Evolutionary conservation across 37 sponge, comb jelly and placozoan species (phyloP).

Genomic region (Ephydatia muelleri): DNA sequence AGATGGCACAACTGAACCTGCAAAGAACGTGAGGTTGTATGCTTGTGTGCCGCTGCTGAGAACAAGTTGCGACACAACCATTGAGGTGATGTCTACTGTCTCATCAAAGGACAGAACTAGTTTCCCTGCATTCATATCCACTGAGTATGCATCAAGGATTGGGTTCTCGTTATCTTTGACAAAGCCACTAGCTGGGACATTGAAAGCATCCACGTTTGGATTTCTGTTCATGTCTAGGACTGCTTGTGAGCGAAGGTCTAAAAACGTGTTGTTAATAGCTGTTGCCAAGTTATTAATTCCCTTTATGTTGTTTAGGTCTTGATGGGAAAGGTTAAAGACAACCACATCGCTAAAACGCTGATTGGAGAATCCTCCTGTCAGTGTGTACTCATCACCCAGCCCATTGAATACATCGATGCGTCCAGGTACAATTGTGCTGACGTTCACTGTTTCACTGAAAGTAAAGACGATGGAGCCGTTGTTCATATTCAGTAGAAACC

Average conservation of each 20-base stretch:
- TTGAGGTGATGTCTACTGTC: conserved; percentile 73
- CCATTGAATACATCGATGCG: conserved; percentile 38
- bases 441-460: conserved; percentile 86
- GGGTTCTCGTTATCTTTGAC: conserved; percentile 63
- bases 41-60: conserved; percentile 14
- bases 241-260: conserved; percentile 55
- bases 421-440: conserved; percentile 35
- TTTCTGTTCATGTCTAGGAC: conserved; percentile 70
- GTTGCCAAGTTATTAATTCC: conserved; percentile 65
- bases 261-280: conserved; percentile 60
- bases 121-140: conserved; percentile 47
- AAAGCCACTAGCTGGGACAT: conserved; percentile 41
- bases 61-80: conserved; percentile 51
- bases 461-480: conserved; percentile 54
- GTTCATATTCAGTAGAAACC: conserved; percentile 67
- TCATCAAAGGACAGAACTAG: conserved; percentile 79
- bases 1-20: conserved; percentile 35
- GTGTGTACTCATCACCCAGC: conserved; percentile 38
- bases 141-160: conserved; percentile 36
- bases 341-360: conserved; percentile 36
- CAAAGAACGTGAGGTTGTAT: conserved; percentile 53
- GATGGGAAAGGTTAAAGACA: conserved; percentile 33
- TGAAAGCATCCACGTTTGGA: conserved; percentile 12
- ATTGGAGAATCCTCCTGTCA: conserved; percentile 30
- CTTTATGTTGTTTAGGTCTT: conserved; percentile 77